Conservation (phyloP, 2,113 vertebrate genomes). For the Lampris incognitus region DNA sequence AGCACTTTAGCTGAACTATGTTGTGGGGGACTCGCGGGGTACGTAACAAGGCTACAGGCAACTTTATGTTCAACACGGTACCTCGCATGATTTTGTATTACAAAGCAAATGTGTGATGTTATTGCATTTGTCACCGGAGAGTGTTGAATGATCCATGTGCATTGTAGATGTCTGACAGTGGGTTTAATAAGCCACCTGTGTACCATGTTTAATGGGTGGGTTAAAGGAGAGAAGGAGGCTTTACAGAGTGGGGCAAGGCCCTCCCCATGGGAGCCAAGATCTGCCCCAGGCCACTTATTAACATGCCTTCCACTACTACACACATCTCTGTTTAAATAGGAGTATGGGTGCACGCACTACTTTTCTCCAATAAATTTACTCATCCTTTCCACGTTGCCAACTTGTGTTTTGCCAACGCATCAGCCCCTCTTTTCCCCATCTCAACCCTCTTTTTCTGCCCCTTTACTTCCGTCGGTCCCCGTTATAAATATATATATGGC, state of each 20-base stretch:
- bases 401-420: neutral
- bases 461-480: neutral
- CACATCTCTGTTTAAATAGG: conserved; percentile 57
- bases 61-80: conserved; percentile 5
- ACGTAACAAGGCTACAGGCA: neutral
- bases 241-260: conserved; percentile 71
- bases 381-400: conserved; percentile 37
- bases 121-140: conserved; percentile 49
- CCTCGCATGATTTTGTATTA: conserved; percentile 18
- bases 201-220: conserved; percentile 78
- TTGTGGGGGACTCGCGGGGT: conserved; percentile 23
- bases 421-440: neutral
- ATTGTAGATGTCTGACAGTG: conserved; percentile 53
- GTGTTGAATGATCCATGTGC: conserved; percentile 57
- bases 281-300: conserved; percentile 76
- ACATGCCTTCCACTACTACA: conserved; percentile 73
- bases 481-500: neutral
- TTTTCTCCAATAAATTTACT: conserved; percentile 47
- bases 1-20: conserved; percentile 57
- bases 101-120: conserved; percentile 21
- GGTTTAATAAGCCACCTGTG: conserved; percentile 84
- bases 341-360: conserved; percentile 49
- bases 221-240: conserved; percentile 78
- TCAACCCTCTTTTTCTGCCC: neutral
- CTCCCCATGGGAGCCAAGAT: conserved; percentile 71